Base-by-base conservation (phyloP, 2,888 invertebrate genomes). In the Dasysyrphus albostriatus region DNA sequence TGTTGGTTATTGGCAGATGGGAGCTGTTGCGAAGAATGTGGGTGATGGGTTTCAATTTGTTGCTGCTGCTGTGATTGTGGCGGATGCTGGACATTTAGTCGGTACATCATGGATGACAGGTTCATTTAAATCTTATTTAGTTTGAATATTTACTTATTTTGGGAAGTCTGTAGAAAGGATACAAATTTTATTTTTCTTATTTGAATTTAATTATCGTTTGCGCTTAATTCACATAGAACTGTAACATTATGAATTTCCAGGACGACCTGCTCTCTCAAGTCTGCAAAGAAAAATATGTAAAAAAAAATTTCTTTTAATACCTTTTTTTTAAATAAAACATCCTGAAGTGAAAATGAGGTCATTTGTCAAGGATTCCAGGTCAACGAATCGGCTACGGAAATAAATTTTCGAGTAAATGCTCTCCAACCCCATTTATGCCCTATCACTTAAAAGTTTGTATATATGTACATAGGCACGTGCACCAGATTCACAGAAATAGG, bases 71-170 rank as follows among this genome's bases (percentile, higher is more conserved):
- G 90, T 83, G 90, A 90, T 70, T 90, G 90, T 77, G 91, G 90
- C 76, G 89, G 90, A 85, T 89, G 89, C 80, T 89, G 90, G 87
- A 90, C 91, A 91, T 92, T 92, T 89, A 92, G 89, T 88, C 92
- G 92, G 90, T 91, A 93, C 93, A 93, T 92, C 89, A 90, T 89
- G 90, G 89, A 89, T 89, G 90, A 89, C 87, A 90, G 88, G 88
- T 89, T 89, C 88, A 90, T 90, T 89, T 88, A 82, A 72, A 70
- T 83, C 76, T 58, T 72, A 12, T 76, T 69, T 24, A 29, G 16
- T 24, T 58, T 51, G 2, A 24, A 56, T 65, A 29, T 74, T 72
- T 73, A 82, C 67, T 47, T 32, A 12, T n/a, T 32, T 42, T 37
- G 6, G 10, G 10, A 24, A 39, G 61, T 24, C 32, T n/a, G n/a